Evolutionary conservation across 2,888 invertebrate genomes (phyloP), one percentile per base, ranked within the genome.

Genomic region (Campoletis raptor): DNA sequence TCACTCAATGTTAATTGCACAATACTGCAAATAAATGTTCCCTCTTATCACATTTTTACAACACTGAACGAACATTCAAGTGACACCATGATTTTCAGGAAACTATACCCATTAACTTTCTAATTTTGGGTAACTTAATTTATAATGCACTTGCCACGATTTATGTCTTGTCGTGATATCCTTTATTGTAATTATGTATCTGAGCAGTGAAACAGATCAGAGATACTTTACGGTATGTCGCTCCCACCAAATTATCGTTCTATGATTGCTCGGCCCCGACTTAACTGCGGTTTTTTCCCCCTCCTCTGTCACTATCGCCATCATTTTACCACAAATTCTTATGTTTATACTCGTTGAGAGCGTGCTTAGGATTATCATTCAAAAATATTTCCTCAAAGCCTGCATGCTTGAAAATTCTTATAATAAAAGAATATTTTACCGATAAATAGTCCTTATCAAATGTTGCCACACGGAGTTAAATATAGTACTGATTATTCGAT

Each of bases 111-210:
- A 30, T 72, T 54, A 86, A 57, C 48, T 67, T 48, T 54, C 18
- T 54, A 45, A 86, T 85, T 83, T 85, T 40, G 45, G 61, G 15
- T 67, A 57, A 48, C 73, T 30, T 89, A 88, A 89, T 90, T 85
- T 84, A 67, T 84, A 67, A 89, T 85, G 85, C 86, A 45, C 54
- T 66, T 42, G 24, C 12, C 40, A n/a, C 86, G 45, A 90, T 90
- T 89, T 89, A 90, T 87, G 82, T 36, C 86, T 82, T 85, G 84
- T 85, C 77, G 42, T 52, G 79, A 67, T 83, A 89, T 69, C 81
- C 24, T 54, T 85, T 85, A 88, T 79, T 61, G 64, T 73, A 85
- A 88, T 89, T 87, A 86, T 88, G 86, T 90, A 89, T 90, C 89
- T 81, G 76, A 78, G 80, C 78, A 37, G 83, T 67, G 54, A 81